Base-by-base conservation (phyloP, 2,797 vertebrate species). In the Thripadectes ignobilis region DNA sequence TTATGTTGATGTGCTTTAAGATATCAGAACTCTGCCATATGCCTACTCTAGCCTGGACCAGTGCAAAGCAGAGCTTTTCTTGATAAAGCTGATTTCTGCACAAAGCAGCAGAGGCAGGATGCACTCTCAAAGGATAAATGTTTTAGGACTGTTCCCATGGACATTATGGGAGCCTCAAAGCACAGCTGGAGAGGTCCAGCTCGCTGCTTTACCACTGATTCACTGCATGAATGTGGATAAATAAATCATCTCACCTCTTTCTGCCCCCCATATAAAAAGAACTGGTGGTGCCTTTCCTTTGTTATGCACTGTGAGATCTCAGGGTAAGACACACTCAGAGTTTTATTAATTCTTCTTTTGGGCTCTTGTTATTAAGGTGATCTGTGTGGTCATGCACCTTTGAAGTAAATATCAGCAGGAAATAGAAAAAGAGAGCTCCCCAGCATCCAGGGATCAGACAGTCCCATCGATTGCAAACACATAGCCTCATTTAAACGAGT, bases 371-470 rank as follows among this genome's bases (percentile, higher is more conserved):
- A 93, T 95, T 93, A 76, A 29, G 43, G 69, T 78, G 75, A 93
- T 90, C 91, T 81, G 32, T 89, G 76, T 79, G 90, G 63, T 80
- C 92, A 91, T 29, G 54, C 65, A 76, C 78, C 88, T 96, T 82
- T 96, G 94, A 84, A 93, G 90, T 86, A 95, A 95, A 93, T 91
- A 94, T 20, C 95, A 96, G 75, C 73, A 88, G 84, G 88, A 92
- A 94, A 86, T 81, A 73, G 66, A 68, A 92, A 86, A 88, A 88
- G 76, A 84, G 61, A 76, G 46, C 62, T 95, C 52, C 48, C 59
- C 75, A 68, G 75, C 73, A 84, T 79, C 72, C 73, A 88, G 81
- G 89, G 86, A 94, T 91, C 89, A 89, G 92, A 90, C 80, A 92
- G 87, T 58, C 78, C 85, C 81, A 85, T 79, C 18, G 52, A 96